Percentiles rank a stretch among this genome's conserved stretches.
These are phyloP conservation scores for Leptinotarsa juncta DNA, from an alignment of 2,888 invertebrate species.

Conservation along the genomic window DNA sequence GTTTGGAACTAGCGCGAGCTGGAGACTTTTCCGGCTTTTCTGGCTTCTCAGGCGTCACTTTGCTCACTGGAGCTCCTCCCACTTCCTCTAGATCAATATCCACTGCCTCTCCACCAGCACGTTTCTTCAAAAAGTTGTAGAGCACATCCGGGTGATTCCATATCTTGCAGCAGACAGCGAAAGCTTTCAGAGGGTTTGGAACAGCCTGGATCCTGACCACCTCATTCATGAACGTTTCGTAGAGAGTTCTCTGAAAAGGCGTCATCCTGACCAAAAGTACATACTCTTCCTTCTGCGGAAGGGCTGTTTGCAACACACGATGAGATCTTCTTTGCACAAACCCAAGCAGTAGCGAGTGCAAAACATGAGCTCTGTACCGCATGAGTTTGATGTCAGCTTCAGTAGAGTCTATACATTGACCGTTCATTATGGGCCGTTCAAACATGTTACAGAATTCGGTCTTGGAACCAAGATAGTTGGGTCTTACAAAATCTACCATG, in stretches of 20 bases:
- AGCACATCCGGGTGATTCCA: constrained; percentile 96
- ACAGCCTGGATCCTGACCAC: constrained; percentile 87
- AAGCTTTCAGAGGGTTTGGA: constrained; percentile 96
- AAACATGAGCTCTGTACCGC: constrained; percentile 94
- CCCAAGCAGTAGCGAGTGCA: constrained; percentile 93
- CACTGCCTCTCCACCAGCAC: constrained; percentile 80
- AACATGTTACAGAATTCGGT: constrained; percentile 99
- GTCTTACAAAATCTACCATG: constrained; percentile 98
- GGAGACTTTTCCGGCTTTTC: constrained; percentile 51
- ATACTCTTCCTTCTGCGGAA: constrained; percentile 96
- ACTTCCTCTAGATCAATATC: constrained; percentile 87
- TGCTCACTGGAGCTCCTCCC: constrained; percentile 62
- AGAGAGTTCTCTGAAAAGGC: constrained; percentile 88
- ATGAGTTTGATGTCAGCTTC: constrained; percentile 93
- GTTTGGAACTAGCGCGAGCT: constrained; percentile 60
- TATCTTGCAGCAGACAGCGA: constrained; percentile 98
- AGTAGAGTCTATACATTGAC: constrained; percentile 97
- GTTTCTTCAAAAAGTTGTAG: constrained; percentile 87
- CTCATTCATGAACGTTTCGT: constrained; percentile 93
- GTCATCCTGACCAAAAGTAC: constrained; percentile 91
- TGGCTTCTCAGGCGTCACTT: constrained; percentile 53
- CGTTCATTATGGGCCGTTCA: constrained; percentile 97
- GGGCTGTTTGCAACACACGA: constrained; percentile 88
- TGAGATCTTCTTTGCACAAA: constrained; percentile 96
- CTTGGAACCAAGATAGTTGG: constrained; percentile 96